Evolutionary conservation across 2,113 vertebrate species (phyloP).

Genomic region (Monopterus albus): DNA sequence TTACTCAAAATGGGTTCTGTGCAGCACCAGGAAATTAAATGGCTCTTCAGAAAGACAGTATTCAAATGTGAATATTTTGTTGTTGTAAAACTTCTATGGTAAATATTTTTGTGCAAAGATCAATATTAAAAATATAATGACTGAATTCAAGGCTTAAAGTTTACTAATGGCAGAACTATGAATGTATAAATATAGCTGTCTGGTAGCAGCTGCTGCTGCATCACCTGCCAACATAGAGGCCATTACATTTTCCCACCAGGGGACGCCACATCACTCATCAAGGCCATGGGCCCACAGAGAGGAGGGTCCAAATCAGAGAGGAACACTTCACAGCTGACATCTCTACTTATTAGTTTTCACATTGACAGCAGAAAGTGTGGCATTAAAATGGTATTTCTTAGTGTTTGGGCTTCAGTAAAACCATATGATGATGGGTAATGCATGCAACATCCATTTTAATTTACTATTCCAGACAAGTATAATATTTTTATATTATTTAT

Average conservation of each 20-base stretch:
- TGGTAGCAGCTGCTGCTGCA: constrained; percentile 55
- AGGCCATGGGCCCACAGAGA: constrained; percentile 3
- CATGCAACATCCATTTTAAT: too few relatives aligned
- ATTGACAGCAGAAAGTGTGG: neutral
- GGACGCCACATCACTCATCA: constrained; percentile 71
- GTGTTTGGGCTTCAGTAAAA: neutral
- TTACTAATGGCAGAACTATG: constrained; percentile 33
- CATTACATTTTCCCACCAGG: constrained; percentile 68
- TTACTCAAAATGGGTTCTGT: constrained; percentile 16
- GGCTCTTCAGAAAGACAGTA: neutral
- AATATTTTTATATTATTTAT: too few relatives aligned
- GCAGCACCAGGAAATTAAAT: neutral
- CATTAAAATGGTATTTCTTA: neutral
- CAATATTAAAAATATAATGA: constrained; percentile 38
- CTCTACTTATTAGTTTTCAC: too few relatives aligned
- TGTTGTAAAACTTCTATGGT: constrained; percentile 38
- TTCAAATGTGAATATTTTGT: constrained; percentile 59
- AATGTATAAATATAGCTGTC: constrained; percentile 54
- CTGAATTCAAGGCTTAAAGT: constrained; percentile 18
- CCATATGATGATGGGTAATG: too few relatives aligned
- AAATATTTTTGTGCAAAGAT: constrained; percentile 29
- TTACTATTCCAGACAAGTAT: too few relatives aligned
- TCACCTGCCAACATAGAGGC: constrained; percentile 49
- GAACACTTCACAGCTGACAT: neutral
- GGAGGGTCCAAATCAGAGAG: neutral